A percentile compares a stretch with the other conserved stretches of the same genome.
Conservation (phyloP, 2,888 invertebrate genomes). For the Drosophila parthenogenetica region DNA sequence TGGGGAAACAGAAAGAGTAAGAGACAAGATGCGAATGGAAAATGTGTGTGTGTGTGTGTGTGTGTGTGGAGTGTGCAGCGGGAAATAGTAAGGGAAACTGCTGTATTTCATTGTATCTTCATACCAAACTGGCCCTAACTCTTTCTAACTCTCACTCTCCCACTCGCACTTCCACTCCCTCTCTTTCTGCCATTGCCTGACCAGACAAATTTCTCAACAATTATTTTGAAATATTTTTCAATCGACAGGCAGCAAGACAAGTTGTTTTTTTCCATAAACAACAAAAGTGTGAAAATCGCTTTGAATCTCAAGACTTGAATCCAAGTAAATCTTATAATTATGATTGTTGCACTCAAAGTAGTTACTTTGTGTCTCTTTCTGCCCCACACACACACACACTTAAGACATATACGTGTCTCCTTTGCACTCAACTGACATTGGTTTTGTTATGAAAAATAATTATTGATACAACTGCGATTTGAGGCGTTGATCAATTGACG, state of each 20-base stretch:
- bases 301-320: constrained; percentile 46
- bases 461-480: constrained; percentile 64
- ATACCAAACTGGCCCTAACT: constrained; percentile 17
- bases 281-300: constrained; percentile 52
- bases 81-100: constrained; percentile 1
- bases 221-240: constrained; percentile 80
- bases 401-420: neutral
- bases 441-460: constrained; percentile 69
- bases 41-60: no score
- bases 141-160: neutral
- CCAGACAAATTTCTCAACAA: constrained; percentile 79
- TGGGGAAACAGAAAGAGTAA: neutral
- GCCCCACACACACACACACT: no score
- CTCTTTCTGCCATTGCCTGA: constrained; percentile 29
- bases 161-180: neutral
- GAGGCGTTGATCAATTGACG: constrained; percentile 59
- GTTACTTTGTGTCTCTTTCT: constrained; percentile 19
- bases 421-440: constrained; percentile 58
- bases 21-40: neutral
- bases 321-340: constrained; percentile 65
- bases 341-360: constrained; percentile 60
- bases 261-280: constrained; percentile 55
- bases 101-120: constrained; percentile 13
- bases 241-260: constrained; percentile 48
- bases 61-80: neutral